Evolutionary conservation across 2,888 invertebrate species (phyloP), one percentile per base, ranked within the genome.

Genomic region (Helicoverpa assulta): DNA sequence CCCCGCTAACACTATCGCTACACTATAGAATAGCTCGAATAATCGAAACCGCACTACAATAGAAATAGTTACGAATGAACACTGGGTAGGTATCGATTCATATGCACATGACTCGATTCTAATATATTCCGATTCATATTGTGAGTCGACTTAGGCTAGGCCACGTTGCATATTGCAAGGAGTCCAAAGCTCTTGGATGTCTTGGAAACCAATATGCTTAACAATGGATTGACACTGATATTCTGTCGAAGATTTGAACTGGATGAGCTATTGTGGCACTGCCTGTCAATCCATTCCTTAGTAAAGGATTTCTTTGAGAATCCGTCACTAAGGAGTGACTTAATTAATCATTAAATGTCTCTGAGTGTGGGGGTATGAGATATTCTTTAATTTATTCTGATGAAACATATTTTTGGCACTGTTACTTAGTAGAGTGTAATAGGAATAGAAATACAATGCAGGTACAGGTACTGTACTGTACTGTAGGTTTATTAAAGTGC

Each of bases 41-140:
- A 54, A 56, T 63, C 21, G n/a, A n/a, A 18, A 47, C 37, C 40
- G 0, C 14, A 21, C 21, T 5, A 67, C 73, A 77, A 52, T 77
- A 52, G 33, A 26, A 75, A 21, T 50, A 66, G 54, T 59, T 60
- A 40, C 37, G 16, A 33, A 29, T 12, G 61, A 66, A 59, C 62
- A 62, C 56, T 70, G 52, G 52, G 33, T 33, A 33, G 33, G 33
- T 33, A 33, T 33, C 50, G 16, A 78, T 78, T 67, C 65, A 74
- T 69, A 69, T 81, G 68, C 57, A 65, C 57, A 59, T 63, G 33
- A 57, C 62, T 72, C 67, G 58, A 55, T 67, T 73, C 40, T 51
- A 69, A 73, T 57, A 64, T 72, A 83, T 85, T 75, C 73, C 76
- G 62, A 85, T 87, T 86, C 84, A 88, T 87, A 86, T 86, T 81